These are phyloP conservation scores for Gephyroberyx darwinii DNA, from an alignment of 2,797 vertebrate genomes.

Conservation along the genomic window DNA sequence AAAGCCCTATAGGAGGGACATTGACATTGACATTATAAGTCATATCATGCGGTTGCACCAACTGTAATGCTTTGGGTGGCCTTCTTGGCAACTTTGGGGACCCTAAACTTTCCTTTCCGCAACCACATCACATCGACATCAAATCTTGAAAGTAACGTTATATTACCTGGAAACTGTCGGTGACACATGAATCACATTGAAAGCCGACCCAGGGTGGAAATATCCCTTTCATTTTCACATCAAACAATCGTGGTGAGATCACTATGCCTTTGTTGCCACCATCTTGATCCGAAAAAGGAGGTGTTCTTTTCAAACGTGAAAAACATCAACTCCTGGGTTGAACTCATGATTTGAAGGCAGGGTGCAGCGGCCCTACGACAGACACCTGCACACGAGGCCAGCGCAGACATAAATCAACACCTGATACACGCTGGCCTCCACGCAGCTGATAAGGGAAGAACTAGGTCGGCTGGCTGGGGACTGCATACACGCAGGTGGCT, in stretches of 20 bases:
- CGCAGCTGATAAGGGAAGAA: conserved; percentile 53
- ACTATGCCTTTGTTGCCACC: too few species aligned
- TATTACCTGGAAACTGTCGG: background rate
- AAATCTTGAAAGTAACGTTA: background rate
- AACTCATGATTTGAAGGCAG: background rate
- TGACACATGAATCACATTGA: background rate
- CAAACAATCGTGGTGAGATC: background rate
- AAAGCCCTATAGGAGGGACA: too few species aligned
- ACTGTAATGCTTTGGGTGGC: background rate
- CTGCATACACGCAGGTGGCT: conserved; percentile 5
- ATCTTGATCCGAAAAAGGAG: background rate
- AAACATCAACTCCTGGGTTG: background rate
- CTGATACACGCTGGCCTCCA: conserved; percentile 40
- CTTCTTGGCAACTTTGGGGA: background rate
- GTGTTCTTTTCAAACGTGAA: background rate
- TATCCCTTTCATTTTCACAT: background rate
- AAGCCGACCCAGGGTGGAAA: background rate
- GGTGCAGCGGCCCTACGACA: background rate
- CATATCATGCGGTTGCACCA: background rate
- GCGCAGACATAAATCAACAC: conserved; percentile 23
- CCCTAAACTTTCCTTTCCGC: background rate
- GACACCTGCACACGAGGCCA: background rate
- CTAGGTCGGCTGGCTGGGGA: conserved; percentile 56
- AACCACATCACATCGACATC: background rate
- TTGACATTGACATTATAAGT: background rate